Evolutionary conservation across 2,797 vertebrate species (phyloP).

Genomic region (Phoxinus dragarum): DNA sequence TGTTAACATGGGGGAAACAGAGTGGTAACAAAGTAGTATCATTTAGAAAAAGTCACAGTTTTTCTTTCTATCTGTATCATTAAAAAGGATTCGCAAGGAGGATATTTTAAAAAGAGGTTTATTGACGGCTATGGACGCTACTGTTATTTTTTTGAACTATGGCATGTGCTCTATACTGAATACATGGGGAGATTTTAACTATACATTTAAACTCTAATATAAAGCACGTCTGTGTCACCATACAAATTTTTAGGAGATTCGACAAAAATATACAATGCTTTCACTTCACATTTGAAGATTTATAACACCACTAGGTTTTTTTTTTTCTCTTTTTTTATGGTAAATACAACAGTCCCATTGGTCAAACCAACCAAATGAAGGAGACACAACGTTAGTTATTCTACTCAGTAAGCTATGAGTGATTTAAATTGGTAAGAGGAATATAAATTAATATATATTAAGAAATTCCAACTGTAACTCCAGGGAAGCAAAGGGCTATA

Average conservation of each 20-base stretch:
- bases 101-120: constrained; percentile 83
- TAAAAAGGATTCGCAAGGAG: constrained; percentile 81
- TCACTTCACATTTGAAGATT: constrained; percentile 85
- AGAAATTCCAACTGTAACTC: constrained; percentile 91
- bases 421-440: constrained; percentile 96
- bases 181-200: constrained; percentile 80
- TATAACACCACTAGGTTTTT: constrained; percentile 83
- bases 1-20: constrained; percentile 90
- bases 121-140: constrained; percentile 53
- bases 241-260: constrained; percentile 85
- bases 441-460: constrained; percentile 99
- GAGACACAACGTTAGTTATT: constrained; percentile 92
- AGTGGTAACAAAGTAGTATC: constrained; percentile 95
- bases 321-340: constrained; percentile 63
- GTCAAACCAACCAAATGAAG: constrained; percentile 84
- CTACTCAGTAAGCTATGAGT: constrained; percentile 90
- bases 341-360: constrained; percentile 85
- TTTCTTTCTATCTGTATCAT: constrained; percentile 79
- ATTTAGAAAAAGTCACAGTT: constrained; percentile 92
- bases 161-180: constrained; percentile 76
- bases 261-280: constrained; percentile 88
- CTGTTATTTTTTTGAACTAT: constrained; percentile 76
- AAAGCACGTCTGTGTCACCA: constrained; percentile 86
- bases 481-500: constrained; percentile 85
- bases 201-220: constrained; percentile 85